Conservation (phyloP, 1,140 invertebrate species). For the Drosophila kikkawai region DNA sequence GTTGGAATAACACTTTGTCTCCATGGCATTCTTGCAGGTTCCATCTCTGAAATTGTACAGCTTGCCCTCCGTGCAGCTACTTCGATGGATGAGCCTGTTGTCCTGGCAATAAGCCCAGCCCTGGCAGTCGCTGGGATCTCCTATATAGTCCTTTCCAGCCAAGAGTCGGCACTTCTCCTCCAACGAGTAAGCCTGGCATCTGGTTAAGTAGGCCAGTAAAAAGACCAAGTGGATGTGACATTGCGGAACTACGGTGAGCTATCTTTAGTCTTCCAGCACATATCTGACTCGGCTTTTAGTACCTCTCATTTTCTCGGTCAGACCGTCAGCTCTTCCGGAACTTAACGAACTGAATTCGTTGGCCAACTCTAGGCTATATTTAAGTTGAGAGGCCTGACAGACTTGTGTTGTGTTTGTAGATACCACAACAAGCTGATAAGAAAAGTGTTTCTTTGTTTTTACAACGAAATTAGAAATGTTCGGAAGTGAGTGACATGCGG, state of each 20-base stretch:
- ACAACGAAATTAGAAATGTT: slow-evolving; percentile 45
- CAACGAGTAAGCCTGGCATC: slow-evolving; percentile 18
- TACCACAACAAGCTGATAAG: slow-evolving; percentile 33
- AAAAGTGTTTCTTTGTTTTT: neutral
- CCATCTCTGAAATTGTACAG: slow-evolving; percentile 37
- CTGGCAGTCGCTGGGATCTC: slow-evolving; percentile 43
- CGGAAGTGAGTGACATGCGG: slow-evolving; percentile 17
- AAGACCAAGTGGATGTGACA: neutral
- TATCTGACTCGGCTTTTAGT: neutral
- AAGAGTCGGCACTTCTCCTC: slow-evolving; percentile 39
- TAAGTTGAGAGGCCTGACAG: slow-evolving; percentile 15
- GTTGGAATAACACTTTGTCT: slow-evolving; percentile 20
- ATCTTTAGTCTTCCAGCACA: slow-evolving; percentile 23
- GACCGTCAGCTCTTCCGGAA: slow-evolving; percentile 26
- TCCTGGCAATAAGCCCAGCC: slow-evolving; percentile 50
- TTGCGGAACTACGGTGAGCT: slow-evolving; percentile 38
- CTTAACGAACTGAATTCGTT: slow-evolving; percentile 11
- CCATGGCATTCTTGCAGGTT: slow-evolving; percentile 10
- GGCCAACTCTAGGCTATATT: neutral
- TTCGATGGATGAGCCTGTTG: slow-evolving; percentile 7
- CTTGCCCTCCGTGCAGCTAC: slow-evolving; percentile 13
- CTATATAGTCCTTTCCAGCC: slow-evolving; percentile 37
- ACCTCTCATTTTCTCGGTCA: slow-evolving; percentile 39
- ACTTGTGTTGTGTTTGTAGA: slow-evolving; percentile 6
- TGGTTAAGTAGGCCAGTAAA: neutral